Base-by-base conservation (phyloP, 2,113 vertebrate genomes). In the Aleadryas rufinucha region DNA sequence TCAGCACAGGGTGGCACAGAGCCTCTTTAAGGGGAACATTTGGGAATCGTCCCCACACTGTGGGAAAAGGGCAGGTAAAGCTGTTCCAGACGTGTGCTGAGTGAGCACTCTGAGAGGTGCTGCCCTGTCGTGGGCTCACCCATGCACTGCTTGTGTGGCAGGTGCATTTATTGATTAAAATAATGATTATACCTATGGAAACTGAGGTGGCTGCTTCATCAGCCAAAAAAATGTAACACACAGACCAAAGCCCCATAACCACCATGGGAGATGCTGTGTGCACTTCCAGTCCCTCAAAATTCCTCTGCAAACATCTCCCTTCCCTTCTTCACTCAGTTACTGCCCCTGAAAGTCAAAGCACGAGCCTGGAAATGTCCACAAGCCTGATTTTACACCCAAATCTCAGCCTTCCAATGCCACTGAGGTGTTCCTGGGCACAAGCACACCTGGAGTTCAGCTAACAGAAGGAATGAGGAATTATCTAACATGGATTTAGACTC, bases 321-420 rank as follows among this genome's bases (percentile, higher is more conserved):
- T 71, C 44, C 68, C 13, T 59, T 41, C 47, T 49, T 54, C 39
- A 5, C 41, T 50, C 53, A 6, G 13, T 21, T 28, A 10, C 10
- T 33, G 54, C 9, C 13, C 44, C n/a, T 72, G n/a, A 26, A 65
- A 69, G 44, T 20, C 45, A 74, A 85, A 64, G 49, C 42, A 35
- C 0, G 6, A 72, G 59, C 57, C 23, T 71, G 65, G 7, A 33
- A 54, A 47, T 8, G 83, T 19, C 60, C 30, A 26, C 19, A 37
- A 49, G 50, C 26, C 77, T 70, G 37, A 42, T 37, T 63, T 66
- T 5, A 37, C 44, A 11, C 64, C 61, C 61, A 45, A 13, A 75
- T 31, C 23, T 17, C 5, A 0, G 24, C 76, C 41, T 80, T 23
- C 17, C 1, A 0, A 10, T 39, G 39, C 33, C 81, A 53, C 31